phyloP scores from a whole-genome alignment of 1,140 invertebrate genomes.

The Euura lappo region DNA sequence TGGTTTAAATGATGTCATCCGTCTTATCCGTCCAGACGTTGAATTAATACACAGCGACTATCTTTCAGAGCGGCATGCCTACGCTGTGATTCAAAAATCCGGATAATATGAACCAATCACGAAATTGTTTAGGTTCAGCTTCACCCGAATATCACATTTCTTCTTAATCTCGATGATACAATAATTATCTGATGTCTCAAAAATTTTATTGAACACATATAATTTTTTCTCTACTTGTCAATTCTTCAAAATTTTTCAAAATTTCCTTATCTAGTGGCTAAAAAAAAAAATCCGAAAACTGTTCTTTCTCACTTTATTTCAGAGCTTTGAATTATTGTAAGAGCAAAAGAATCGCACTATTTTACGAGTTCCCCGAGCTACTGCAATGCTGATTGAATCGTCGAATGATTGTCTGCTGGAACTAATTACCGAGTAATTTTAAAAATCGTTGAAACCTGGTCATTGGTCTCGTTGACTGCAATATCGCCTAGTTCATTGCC shows the following conservation, averaged over 20 bases:
- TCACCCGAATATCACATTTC: too few species aligned
- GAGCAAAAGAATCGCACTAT: too few species aligned
- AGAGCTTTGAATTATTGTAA: too few species aligned
- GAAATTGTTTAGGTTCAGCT: too few species aligned
- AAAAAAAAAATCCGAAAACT: not conserved
- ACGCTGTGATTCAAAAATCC: not conserved
- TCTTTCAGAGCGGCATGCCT: too few species aligned
- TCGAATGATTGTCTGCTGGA: not conserved
- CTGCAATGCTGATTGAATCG: not conserved
- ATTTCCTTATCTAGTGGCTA: too few species aligned
- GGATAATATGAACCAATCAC: not conserved
- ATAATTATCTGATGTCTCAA: too few species aligned
- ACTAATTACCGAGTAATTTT: not conserved
- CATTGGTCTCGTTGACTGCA: not conserved
- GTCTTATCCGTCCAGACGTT: conserved; percentile 28
- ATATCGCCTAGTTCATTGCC: too few species aligned
- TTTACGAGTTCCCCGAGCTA: too few species aligned
- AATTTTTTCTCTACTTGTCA: not conserved
- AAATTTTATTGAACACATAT: not conserved
- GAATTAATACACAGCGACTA: not conserved
- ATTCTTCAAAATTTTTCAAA: not conserved
- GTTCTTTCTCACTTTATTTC: not conserved
- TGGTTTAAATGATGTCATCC: conserved; percentile 61
- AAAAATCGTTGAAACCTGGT: not conserved
- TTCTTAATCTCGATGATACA: too few species aligned